These are phyloP conservation scores for Andricus grossulariae DNA, from an alignment of 1,140 invertebrate genomes.

Conservation along the genomic window DNA sequence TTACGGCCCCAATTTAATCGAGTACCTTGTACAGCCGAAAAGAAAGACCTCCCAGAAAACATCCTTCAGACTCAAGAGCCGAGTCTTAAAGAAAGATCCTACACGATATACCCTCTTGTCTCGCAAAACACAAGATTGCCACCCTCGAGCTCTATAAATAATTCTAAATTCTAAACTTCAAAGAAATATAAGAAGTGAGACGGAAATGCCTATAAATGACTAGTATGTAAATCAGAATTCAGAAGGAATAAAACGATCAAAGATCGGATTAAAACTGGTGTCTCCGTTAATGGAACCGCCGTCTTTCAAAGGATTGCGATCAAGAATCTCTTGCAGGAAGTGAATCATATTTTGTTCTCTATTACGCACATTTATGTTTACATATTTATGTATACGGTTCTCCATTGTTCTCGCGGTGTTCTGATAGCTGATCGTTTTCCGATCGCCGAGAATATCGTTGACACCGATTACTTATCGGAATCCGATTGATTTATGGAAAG, in stretches of 20 bases:
- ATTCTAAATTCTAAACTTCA: too few species aligned
- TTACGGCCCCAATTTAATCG: conserved; percentile 1
- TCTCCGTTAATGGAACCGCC: conserved; percentile 19
- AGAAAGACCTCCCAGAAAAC: conserved; percentile 23
- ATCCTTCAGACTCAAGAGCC: conserved; percentile 27
- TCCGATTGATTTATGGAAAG: conserved; percentile 24
- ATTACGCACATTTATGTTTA: not conserved
- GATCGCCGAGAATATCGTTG: conserved; percentile 12
- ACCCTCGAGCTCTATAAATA: not conserved
- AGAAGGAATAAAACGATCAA: not conserved
- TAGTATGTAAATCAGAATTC: not conserved
- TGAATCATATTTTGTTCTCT: conserved; percentile 6
- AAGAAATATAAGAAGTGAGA: not conserved
- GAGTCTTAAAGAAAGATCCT: conserved; percentile 16
- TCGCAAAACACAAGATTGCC: not conserved
- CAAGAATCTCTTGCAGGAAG: conserved; percentile 13
- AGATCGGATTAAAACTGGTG: not conserved
- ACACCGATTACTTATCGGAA: conserved; percentile 27
- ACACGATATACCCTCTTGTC: conserved; percentile 20
- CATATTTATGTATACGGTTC: not conserved
- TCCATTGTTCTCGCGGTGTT: not conserved
- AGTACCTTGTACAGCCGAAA: conserved; percentile 9
- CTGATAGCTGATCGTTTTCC: conserved; percentile 4
- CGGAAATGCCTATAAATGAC: not conserved
- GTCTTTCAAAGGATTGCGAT: conserved; percentile 11